phyloP scores from a whole-genome alignment of 2,888 invertebrate species.

The Bellardia pandia region DNA sequence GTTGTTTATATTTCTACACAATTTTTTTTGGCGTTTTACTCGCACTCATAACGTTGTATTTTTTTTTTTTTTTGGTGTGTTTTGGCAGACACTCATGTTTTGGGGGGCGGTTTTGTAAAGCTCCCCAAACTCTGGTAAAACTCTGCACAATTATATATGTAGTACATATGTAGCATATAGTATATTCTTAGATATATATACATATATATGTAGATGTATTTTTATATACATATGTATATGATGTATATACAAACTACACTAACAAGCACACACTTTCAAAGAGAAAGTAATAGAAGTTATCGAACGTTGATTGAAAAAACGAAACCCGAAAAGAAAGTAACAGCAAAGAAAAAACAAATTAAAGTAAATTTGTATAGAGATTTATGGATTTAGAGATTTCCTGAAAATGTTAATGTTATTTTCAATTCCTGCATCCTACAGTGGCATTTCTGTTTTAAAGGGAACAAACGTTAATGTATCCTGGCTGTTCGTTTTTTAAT shows the following conservation, averaged over 20 bases:
- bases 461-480: neutral
- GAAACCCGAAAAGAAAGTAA: slow-evolving; percentile 5
- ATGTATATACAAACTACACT: too few relatives aligned
- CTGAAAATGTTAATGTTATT: slow-evolving; percentile 36
- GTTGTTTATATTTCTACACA: slow-evolving; percentile 21
- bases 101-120: slow-evolving; percentile 46
- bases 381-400: slow-evolving; percentile 42
- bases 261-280: slow-evolving; percentile 13
- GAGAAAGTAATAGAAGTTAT: slow-evolving; percentile 40
- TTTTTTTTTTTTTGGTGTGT: slow-evolving; percentile 28
- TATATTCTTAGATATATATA: neutral
- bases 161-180: neutral
- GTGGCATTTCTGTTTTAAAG: neutral
- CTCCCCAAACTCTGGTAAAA: slow-evolving; percentile 53
- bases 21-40: slow-evolving; percentile 25
- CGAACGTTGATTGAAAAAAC: slow-evolving; percentile 1
- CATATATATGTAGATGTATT: neutral
- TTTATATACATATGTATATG: neutral
- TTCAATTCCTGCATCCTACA: slow-evolving; percentile 8
- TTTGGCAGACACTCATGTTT: slow-evolving; percentile 19
- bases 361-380: slow-evolving; percentile 28
- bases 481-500: neutral
- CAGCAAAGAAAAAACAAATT: slow-evolving; percentile 27
- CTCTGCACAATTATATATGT: slow-evolving; percentile 31
- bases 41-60: slow-evolving; percentile 3